Evolutionary conservation across 2,888 invertebrate species (phyloP).

Genomic region (Osmoderma eremita): DNA sequence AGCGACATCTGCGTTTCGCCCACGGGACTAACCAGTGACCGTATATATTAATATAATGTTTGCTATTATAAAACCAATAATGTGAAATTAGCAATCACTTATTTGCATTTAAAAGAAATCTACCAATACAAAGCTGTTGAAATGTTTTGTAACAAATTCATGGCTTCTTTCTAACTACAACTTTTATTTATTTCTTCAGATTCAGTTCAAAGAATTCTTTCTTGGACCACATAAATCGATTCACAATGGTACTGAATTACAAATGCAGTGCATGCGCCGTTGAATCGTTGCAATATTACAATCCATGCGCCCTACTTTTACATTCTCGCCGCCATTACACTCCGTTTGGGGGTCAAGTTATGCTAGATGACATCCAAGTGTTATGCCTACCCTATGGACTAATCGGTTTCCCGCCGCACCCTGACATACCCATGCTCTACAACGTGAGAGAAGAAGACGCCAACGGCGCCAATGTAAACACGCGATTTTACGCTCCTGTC

Average conservation of each 20-base stretch:
- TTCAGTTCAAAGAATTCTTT: slow-evolving; percentile 59
- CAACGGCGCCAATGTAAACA: slow-evolving; percentile 51
- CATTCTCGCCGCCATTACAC: slow-evolving; percentile 59
- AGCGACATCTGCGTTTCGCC: too few species aligned
- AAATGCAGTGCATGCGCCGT: slow-evolving; percentile 55
- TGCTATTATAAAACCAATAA: too few species aligned
- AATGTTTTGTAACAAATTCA: neutral
- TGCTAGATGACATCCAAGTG: slow-evolving; percentile 56
- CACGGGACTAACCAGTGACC: too few species aligned
- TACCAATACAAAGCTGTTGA: too few species aligned
- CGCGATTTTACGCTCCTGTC: slow-evolving; percentile 58
- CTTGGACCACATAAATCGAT: slow-evolving; percentile 59
- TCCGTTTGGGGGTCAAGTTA: slow-evolving; percentile 54
- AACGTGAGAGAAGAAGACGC: slow-evolving; percentile 54
- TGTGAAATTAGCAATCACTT: too few species aligned
- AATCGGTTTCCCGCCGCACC: slow-evolving; percentile 58
- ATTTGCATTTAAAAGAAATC: too few species aligned
- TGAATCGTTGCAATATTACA: slow-evolving; percentile 56
- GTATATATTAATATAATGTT: too few species aligned
- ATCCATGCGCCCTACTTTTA: slow-evolving; percentile 59
- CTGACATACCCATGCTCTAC: slow-evolving; percentile 56
- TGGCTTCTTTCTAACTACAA: neutral
- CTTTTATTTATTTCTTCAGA: slow-evolving; percentile 52
- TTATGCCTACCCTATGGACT: slow-evolving; percentile 55
- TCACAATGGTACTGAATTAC: slow-evolving; percentile 57